Base-by-base conservation (phyloP, 2,113 vertebrate species). In the Mugil cephalus region DNA sequence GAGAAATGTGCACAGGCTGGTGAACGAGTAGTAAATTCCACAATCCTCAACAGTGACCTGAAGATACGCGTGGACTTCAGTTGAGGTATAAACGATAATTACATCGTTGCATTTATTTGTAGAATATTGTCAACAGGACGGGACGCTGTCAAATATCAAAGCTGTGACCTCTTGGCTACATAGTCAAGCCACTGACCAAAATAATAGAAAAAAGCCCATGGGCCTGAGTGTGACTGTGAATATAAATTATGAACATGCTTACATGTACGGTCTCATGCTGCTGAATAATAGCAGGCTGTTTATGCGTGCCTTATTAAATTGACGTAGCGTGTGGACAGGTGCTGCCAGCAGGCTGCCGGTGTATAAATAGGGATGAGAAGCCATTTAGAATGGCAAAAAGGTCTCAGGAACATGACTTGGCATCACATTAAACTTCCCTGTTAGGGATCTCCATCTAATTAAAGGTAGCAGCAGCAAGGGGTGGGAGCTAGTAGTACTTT, bases 351-450 rank as follows among this genome's bases (percentile, higher is more conserved):
- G 72, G 86, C 58, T 8, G 6, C 40, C 18, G 2, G 35, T 24
- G 38, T 78, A 88, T 86, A 91, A 87, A 87, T 82, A 80, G 68
- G 64, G 72, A 82, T 38, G 79, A 82, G 63, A 74, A 80, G 70
- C 61, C 59, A 71, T 84, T 88, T 67, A 54, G 79, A 74, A 88
- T 64, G 46, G 69, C 35, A 63, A 69, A 69, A 77, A 80, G 75
- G 71, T 62, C 39, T 60, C 21, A 12, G 71, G 80, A 86, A 83
- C 89, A 91, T 87, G 90, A 86, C 79, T 89, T 45, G 67, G 89
- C 86, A 89, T 93, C 80, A 68, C 85, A 89, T 91, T 87, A 87
- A 65, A 79, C 50, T 51, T 40, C 35, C 55, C 42, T 54, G 55
- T 72, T 52, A 70, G 74, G 60, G 45, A 58, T 66, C 62, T 80